Base-by-base conservation (phyloP, 2,113 vertebrate genomes). In the Butorides virescens region DNA sequence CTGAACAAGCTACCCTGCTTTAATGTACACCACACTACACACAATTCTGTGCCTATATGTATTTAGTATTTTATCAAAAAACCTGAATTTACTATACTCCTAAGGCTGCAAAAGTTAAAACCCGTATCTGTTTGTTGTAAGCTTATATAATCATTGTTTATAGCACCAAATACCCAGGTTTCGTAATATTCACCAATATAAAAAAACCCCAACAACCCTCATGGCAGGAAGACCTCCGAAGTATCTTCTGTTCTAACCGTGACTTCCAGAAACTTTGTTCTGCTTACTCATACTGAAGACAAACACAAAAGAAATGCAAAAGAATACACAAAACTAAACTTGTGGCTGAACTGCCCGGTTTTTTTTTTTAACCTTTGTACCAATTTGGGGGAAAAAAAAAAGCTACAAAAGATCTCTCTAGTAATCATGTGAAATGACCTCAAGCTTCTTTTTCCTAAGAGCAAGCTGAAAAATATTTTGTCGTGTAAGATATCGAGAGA, bases 161-260 rank as follows among this genome's bases (percentile, higher is more conserved):
- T 34, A 75, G 42, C 61, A 75, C 26, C 26, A 56, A 67, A 91
- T 19, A 84, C 5, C 7, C 13, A 84, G 6, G 4, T 39, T 61
- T 73, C 10, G 9, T 72, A 86, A 79, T 72, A 88, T 25, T 56
- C 39, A 70, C 20, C 49, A 49, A n/a, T 30, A 47, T 32, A 36
- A 62, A 55, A 78, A n/a, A 65, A 26, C 12, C 29, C 39, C 16
- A 36, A 21, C 42, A 74, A 44, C 21, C 19, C 27, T 39, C 26
- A 32, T 11, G 1, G 1, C 26, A 75, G 9, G 30, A 88, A 82
- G 34, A 65, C 17, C 58, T 90, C 47, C 0, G 0, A 76, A 70
- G 19, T 14, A 95, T 50, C 53, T 82, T 56, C 56, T 77, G 7
- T n/a, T 86, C 84, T 71, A 55, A 46, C 30, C 36, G 26, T 44